phyloP scores from a whole-genome alignment of 2,888 invertebrate genomes.

The Nycteola revayana region DNA sequence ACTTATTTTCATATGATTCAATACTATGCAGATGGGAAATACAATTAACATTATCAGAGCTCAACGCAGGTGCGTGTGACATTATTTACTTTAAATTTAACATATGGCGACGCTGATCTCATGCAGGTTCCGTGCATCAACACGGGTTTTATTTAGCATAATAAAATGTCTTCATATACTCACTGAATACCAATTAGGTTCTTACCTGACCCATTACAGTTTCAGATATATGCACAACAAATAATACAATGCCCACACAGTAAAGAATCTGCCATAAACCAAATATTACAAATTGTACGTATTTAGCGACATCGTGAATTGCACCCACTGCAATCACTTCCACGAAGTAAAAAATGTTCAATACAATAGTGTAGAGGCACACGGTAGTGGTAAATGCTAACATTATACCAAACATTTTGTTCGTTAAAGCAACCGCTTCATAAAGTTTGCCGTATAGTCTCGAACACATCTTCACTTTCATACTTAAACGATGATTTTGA shows the following conservation, averaged over 20 bases:
- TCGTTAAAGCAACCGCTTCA: conserved; percentile 34
- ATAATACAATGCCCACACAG: conserved; percentile 38
- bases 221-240: conserved; percentile 48
- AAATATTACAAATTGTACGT: conserved; percentile 49
- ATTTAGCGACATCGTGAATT: conserved; percentile 48
- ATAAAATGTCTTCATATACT: too few species aligned
- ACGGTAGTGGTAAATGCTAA: conserved; percentile 42
- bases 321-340: conserved; percentile 61
- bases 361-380: conserved; percentile 39
- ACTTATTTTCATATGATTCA: too few species aligned
- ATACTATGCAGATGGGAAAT: too few species aligned
- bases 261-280: conserved; percentile 54
- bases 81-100: too few species aligned
- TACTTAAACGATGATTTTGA: conserved; percentile 22
- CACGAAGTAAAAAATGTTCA: conserved; percentile 66
- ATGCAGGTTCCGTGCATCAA: too few species aligned
- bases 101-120: too few species aligned
- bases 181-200: conserved; percentile 1
- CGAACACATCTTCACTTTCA: conserved; percentile 53
- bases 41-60: too few species aligned
- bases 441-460: conserved; percentile 51
- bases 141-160: too few species aligned
- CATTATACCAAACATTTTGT: conserved; percentile 45
- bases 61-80: too few species aligned
- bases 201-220: conserved; percentile 45